These are phyloP conservation scores for Sebastes taczanowskii DNA, from an alignment of 2,797 vertebrate species.

Conservation along the genomic window DNA sequence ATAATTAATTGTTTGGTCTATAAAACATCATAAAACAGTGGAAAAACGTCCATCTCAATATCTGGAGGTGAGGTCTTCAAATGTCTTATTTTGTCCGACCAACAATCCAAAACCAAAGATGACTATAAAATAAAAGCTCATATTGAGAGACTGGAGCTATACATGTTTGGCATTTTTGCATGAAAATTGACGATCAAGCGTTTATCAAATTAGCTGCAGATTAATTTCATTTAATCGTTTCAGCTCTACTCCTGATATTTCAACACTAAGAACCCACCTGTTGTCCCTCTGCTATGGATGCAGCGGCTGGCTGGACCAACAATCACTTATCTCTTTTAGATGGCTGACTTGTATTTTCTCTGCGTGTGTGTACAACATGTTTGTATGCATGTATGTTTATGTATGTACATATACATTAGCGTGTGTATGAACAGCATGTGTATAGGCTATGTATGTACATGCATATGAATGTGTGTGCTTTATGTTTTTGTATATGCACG, in stretches of 20 bases:
- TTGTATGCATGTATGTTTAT: constrained; percentile 1
- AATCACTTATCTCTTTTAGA: constrained; percentile 9
- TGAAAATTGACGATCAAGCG: neutral
- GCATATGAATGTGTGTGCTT: neutral
- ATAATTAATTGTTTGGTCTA: neutral
- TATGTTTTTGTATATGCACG: neutral
- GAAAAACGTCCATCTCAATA: neutral
- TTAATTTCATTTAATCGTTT: neutral
- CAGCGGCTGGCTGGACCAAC: constrained; percentile 52
- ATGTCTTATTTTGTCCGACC: neutral
- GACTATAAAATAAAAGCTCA: neutral
- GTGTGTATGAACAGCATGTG: neutral
- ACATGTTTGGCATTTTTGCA: neutral
- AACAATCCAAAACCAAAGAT: neutral
- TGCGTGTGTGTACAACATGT: constrained; percentile 20
- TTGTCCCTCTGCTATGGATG: neutral
- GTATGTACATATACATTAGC: constrained; percentile 7
- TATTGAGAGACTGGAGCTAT: neutral
- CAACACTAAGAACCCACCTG: neutral
- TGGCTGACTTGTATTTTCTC: neutral
- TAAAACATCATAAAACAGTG: neutral
- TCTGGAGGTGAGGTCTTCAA: neutral
- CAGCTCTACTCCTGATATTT: neutral
- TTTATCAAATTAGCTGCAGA: neutral
- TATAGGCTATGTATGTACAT: constrained; percentile 15